Percentiles rank a stretch among this genome's conserved stretches.
phyloP scores from a whole-genome alignment of 2,888 invertebrate genomes.

The Lacanobia wlatinum region DNA sequence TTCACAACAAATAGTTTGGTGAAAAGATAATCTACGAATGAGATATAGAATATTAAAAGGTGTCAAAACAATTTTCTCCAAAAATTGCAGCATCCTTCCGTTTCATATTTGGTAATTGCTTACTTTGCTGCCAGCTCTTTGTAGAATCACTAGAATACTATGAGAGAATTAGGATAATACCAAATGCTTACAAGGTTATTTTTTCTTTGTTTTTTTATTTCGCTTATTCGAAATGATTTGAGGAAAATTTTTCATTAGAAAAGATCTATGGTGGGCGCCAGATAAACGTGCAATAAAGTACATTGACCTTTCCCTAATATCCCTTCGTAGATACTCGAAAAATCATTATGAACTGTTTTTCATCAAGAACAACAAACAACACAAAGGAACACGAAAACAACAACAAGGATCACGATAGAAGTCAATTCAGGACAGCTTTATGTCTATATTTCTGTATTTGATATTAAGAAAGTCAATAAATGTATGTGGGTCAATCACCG shows the following conservation, averaged over 20 bases:
- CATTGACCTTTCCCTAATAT: no score
- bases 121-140: not conserved
- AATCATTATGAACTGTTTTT: no score
- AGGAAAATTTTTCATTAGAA: not conserved
- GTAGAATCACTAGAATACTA: not conserved
- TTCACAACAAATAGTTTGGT: not conserved
- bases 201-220: conserved; percentile 13
- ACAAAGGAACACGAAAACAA: no score
- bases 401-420: no score
- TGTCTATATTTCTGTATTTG: no score
- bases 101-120: not conserved
- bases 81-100: not conserved
- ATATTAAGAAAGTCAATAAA: no score
- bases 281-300: no score
- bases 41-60: not conserved
- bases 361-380: no score
- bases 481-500: no score
- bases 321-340: no score
- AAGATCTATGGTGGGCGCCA: no score
- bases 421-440: no score
- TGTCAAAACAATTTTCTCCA: not conserved
- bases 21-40: not conserved
- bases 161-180: not conserved
- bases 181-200: not conserved
- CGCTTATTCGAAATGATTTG: conserved; percentile 4